phyloP scores from a whole-genome alignment of 2,797 vertebrate genomes.

The Liparis tanakae region DNA sequence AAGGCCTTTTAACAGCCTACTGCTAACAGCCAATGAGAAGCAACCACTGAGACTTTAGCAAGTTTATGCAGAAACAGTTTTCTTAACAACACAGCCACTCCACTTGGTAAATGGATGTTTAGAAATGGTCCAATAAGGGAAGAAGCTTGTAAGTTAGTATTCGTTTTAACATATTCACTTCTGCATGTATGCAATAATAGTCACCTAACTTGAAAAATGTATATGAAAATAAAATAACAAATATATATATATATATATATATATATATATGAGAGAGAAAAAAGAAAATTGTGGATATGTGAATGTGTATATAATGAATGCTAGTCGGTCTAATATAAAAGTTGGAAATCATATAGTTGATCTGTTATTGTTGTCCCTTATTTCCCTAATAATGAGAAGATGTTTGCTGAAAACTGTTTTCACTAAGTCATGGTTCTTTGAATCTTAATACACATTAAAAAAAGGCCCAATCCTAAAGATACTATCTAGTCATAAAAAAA shows the following conservation, averaged over 20 bases:
- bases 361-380: not conserved
- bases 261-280: not conserved
- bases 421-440: slow-evolving; percentile 2
- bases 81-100: not conserved
- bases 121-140: not conserved
- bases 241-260: no score
- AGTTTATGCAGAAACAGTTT: not conserved
- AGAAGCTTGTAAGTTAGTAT: not conserved
- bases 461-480: not conserved
- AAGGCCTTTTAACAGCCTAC: slow-evolving; percentile 39
- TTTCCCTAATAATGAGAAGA: not conserved
- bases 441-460: not conserved
- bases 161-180: not conserved
- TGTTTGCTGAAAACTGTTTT: slow-evolving; percentile 2
- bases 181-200: not conserved
- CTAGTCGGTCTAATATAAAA: not conserved
- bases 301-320: not conserved
- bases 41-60: not conserved
- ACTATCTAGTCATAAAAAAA: slow-evolving; percentile 24
- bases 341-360: not conserved
- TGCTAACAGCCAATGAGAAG: not conserved
- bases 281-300: not conserved
- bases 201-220: not conserved
- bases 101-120: not conserved
- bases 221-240: not conserved